Conservation (phyloP, 2,113 vertebrate genomes). For the Archilochus colubris region DNA sequence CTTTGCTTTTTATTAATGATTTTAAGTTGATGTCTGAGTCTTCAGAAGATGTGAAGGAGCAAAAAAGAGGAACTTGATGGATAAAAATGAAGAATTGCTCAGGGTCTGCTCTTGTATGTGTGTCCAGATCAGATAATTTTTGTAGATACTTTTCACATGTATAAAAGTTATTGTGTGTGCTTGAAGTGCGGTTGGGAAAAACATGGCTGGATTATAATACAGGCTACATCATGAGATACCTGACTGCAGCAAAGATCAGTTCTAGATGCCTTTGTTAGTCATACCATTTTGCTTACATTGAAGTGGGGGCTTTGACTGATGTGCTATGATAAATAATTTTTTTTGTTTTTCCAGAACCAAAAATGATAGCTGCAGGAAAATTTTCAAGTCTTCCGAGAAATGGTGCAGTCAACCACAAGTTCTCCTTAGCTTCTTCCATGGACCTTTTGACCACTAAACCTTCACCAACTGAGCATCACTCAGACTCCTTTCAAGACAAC, state of each 20-base stretch:
- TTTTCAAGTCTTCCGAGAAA: slow-evolving; percentile 90
- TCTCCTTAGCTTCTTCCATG: slow-evolving; percentile 89
- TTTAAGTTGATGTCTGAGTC: not conserved
- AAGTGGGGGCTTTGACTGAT: slow-evolving; percentile 28
- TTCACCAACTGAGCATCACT: slow-evolving; percentile 51
- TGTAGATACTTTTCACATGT: not conserved
- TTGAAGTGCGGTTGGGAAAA: not conserved
- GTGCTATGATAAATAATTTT: not conserved
- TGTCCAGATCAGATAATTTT: not conserved
- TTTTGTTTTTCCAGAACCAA: slow-evolving; percentile 76
- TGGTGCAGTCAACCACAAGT: slow-evolving; percentile 76
- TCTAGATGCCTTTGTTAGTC: slow-evolving; percentile 32
- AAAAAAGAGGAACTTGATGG: not conserved
- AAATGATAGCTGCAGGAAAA: slow-evolving; percentile 94
- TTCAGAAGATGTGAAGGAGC: not conserved
- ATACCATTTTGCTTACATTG: not conserved
- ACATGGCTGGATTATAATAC: not conserved
- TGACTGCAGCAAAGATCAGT: not conserved
- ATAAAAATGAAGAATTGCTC: not conserved
- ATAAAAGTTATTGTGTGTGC: not conserved
- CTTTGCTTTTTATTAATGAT: not conserved
- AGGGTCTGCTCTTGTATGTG: not conserved
- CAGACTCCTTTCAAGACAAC: slow-evolving; percentile 80
- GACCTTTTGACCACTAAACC: slow-evolving; percentile 89
- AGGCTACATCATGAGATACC: not conserved